Base-by-base conservation (phyloP, 1,140 invertebrate genomes). In the Bombus breviceps region DNA sequence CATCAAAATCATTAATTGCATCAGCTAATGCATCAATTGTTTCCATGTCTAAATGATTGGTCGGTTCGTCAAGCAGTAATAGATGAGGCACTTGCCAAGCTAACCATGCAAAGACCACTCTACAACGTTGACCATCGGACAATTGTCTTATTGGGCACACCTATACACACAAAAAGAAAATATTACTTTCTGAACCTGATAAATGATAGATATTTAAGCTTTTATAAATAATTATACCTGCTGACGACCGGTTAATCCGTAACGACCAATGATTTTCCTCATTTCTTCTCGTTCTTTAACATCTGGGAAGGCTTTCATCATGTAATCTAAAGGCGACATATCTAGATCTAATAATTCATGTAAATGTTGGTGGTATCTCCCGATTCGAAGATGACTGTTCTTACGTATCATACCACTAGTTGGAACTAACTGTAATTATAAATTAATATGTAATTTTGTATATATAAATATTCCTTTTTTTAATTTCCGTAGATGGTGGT, bases 1-100 rank as follows among this genome's bases (percentile, higher is more conserved):
- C 99, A 92, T 99, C 98, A 94, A 99, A 99, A 90, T 99, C 98
- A 93, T 99, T 99, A 79, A 99, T 98, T 34, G 99, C 99, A 86
- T 99, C 99, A 18, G 98, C 99, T 15, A 99, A 95, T 1, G 99
- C 98, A 95, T 99, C 99, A 87, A 99, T 99, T 0, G 99, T 99
- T 95, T 99, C 99, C 97, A 99, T 99, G 93, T 99, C 99, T 94
- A 99, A 97, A 94, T 99, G 99, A 97, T 99, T 99, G 39, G 99
- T 99, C 89, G 99, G 99, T 97, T 99, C 99, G 95, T 99, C 99
- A 43, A 99, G 96, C 12, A 99, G 95, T 66, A 99, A 95, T 81
- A 99, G 95, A 96, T 99, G 99, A 10, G 99, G 99, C 43, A 97
- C 97, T 95, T 99, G 98, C 98, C 98, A 99, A 1, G 98, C 98